Base-by-base conservation (phyloP, 1,140 invertebrate genomes). In the Conus betulinus region DNA sequence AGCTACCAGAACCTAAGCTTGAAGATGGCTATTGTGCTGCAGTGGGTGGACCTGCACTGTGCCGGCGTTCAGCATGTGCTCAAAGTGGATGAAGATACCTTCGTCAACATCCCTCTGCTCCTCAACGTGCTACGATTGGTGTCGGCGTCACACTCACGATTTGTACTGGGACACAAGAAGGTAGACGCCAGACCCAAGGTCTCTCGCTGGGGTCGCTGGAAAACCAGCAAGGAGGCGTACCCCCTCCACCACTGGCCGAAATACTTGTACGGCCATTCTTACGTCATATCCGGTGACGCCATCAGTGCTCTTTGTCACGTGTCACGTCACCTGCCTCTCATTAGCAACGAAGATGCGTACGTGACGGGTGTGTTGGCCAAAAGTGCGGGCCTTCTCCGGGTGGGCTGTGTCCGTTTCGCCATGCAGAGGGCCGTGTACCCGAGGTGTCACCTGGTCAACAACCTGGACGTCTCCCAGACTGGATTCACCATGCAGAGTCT, bases 11-110 rank as follows among this genome's bases (percentile, higher is more conserved):
- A 94, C 89, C 89, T 94, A 13, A 94, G 92, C 0, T 84, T 90
- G 52, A 94, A 94, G 90, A 97, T 98, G 93, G 93, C 98, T 0
- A 98, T 98, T 97, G 98, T 97, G 0, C 93, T 98, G 39, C 96
- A 96, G 91, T 99, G 98, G 98, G 97, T 96, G 0, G 93, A 96
- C 1, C 94, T 94, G 13, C 95, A 96, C 90, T 98, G 98, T 94
- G 92, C 92, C 11, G 94, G 96, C 25, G 96, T 96, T 1, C 95
- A 96, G 87, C 98, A 96, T 92, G 96, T 98, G 23, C 96, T 98
- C 13, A 99, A 99, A 96, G 97, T 98, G 94, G 98, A 99, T 94
- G 98, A 98, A 94, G 98, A 99, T 93, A 97, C 97, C 88, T 97
- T 98, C 63, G 96, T 98, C 39, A 85, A 88, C 87, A 79, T 92